Percentiles rank a stretch among this genome's conserved stretches.
Conservation (phyloP, 2,888 invertebrate genomes). For the Watsonalla cultraria region DNA sequence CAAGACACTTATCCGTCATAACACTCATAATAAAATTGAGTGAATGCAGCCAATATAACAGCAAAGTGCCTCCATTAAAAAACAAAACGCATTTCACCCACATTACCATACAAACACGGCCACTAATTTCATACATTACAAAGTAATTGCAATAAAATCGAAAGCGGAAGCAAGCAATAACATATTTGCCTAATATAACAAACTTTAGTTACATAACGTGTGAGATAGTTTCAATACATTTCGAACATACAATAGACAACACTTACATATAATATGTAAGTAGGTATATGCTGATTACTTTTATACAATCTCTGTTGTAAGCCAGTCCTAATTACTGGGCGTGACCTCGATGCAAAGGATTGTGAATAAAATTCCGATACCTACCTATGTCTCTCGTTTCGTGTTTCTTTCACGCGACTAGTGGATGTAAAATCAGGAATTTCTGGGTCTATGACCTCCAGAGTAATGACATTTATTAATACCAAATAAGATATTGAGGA, state of each 20-base stretch:
- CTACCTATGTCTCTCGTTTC: neutral
- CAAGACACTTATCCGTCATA: neutral
- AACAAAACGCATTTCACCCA: neutral
- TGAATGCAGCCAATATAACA: neutral
- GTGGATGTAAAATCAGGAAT: neutral
- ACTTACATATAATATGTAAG: neutral
- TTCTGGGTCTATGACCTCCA: slow-evolving; percentile 1
- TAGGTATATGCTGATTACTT: neutral
- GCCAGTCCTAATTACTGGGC: neutral
- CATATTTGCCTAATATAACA: slow-evolving; percentile 26
- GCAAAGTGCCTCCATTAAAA: neutral
- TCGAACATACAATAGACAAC: slow-evolving; percentile 9
- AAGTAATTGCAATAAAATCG: slow-evolving; percentile 20
- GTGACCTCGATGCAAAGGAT: neutral
- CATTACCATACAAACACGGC: neutral
- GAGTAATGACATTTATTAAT: slow-evolving; percentile 1
- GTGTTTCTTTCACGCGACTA: neutral
- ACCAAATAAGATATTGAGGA: neutral
- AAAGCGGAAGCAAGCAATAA: slow-evolving; percentile 22
- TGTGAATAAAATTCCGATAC: slow-evolving; percentile 1
- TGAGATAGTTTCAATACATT: slow-evolving; percentile 13
- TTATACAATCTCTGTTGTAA: slow-evolving; percentile 1
- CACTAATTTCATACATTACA: slow-evolving; percentile 6
- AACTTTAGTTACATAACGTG: slow-evolving; percentile 12
- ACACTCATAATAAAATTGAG: too few relatives aligned